Percentiles rank a stretch among this genome's conserved stretches.
Conservation (phyloP, 2,797 vertebrate species). For the Coendou prehensilis region DNA sequence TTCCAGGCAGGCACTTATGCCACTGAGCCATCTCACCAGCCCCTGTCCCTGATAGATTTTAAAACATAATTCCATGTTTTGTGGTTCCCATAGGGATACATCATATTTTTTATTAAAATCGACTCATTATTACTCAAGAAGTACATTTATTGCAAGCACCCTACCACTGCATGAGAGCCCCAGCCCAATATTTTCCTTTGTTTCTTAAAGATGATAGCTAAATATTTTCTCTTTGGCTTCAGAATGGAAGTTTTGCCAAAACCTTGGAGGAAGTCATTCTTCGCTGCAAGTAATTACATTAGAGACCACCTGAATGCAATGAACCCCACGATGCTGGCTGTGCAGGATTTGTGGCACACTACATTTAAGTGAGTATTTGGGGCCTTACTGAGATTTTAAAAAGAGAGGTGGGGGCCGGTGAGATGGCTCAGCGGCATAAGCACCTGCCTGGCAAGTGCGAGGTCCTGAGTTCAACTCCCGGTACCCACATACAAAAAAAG, state of each 20-base stretch:
- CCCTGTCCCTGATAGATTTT: background rate
- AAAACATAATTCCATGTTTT: background rate
- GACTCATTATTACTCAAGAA: conserved; percentile 20
- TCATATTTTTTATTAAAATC: conserved; percentile 48
- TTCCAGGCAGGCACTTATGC: too few relatives aligned
- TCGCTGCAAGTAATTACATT: conserved; percentile 88
- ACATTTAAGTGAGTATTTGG: conserved; percentile 90
- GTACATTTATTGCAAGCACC: background rate
- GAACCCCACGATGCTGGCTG: conserved; percentile 91
- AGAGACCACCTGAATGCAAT: conserved; percentile 90
- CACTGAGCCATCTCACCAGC: too few relatives aligned
- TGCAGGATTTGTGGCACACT: conserved; percentile 92
- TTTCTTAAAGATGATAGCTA: background rate
- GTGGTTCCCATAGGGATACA: background rate
- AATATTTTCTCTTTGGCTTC: conserved; percentile 68
- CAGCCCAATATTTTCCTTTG: background rate
- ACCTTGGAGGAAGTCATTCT: conserved; percentile 92
- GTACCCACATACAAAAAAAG: too few relatives aligned
- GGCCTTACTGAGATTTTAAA: background rate
- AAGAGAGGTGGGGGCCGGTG: background rate
- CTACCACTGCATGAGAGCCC: too few relatives aligned
- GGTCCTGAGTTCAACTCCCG: too few relatives aligned
- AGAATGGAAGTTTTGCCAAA: conserved; percentile 93
- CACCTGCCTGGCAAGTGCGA: too few relatives aligned
- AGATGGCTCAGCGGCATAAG: too few relatives aligned